These are phyloP conservation scores for Syngnathus acus DNA, from an alignment of 2,797 vertebrate species.

Conservation along the genomic window DNA sequence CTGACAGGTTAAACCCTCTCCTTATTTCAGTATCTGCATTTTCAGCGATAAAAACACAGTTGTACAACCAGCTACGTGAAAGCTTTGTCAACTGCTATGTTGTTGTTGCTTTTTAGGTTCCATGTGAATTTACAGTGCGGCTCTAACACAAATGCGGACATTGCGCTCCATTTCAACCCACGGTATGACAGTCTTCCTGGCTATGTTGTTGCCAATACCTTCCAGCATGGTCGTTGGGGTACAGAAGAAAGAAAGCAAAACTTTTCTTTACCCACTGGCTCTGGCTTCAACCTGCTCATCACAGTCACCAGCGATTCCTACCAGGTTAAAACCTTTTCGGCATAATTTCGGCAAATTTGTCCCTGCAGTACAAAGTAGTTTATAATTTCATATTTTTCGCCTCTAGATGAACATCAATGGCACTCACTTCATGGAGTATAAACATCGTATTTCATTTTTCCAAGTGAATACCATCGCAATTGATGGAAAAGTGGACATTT, in stretches of 20 bases:
- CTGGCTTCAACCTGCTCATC: constrained; percentile 51
- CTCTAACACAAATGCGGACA: constrained; percentile 33
- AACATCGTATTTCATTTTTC: constrained; percentile 67
- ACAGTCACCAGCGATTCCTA: constrained; percentile 37
- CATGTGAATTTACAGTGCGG: constrained; percentile 66
- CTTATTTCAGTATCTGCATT: not conserved
- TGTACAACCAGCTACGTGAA: not conserved
- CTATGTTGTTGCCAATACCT: constrained; percentile 62
- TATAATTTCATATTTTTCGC: constrained; percentile 8
- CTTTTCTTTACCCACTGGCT: constrained; percentile 29
- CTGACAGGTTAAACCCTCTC: constrained; percentile 44
- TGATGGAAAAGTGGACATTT: constrained; percentile 57
- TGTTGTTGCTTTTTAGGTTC: constrained; percentile 49
- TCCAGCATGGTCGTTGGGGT: constrained; percentile 47
- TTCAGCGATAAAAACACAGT: not conserved
- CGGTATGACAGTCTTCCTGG: constrained; percentile 45
- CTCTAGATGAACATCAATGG: constrained; percentile 69
- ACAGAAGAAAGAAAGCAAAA: constrained; percentile 56
- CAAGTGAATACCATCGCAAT: constrained; percentile 65
- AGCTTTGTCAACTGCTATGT: not conserved
- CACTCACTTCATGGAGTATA: constrained; percentile 60
- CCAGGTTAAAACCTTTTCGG: constrained; percentile 38
- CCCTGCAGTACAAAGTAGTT: not conserved
- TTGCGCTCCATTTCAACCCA: constrained; percentile 72
- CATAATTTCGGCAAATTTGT: not conserved